Evolutionary conservation across 2,797 vertebrate species (phyloP).

Genomic region (Buphagus erythrorhynchus): DNA sequence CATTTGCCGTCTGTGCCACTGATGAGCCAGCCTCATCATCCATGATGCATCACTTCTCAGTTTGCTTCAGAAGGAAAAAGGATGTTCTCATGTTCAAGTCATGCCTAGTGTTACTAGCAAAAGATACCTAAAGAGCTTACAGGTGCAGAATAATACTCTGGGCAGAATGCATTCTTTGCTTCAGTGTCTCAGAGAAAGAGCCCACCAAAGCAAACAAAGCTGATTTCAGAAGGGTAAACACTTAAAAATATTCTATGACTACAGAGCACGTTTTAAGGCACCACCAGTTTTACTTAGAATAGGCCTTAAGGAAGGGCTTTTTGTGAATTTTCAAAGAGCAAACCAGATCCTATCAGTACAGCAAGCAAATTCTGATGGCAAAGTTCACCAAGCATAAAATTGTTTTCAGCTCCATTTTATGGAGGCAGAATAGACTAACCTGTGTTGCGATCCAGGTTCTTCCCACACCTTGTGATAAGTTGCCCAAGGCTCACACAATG

Average conservation of each 20-base stretch:
- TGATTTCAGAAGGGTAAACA: background rate
- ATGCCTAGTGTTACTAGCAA: background rate
- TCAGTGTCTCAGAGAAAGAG: background rate
- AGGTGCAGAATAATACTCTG: background rate
- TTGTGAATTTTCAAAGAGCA: background rate
- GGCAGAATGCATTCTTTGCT: background rate
- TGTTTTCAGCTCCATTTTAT: background rate
- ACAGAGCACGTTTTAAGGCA: background rate
- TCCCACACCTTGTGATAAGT: background rate
- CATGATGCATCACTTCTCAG: background rate
- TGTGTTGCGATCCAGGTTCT: background rate
- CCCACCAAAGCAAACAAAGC: background rate
- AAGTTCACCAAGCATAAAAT: conserved; percentile 1
- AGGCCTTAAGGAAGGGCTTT: background rate
- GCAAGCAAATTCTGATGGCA: background rate
- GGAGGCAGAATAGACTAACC: background rate
- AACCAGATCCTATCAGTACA: background rate
- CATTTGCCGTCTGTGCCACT: background rate
- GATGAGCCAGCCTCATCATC: background rate
- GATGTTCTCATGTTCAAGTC: background rate
- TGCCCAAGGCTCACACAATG: background rate
- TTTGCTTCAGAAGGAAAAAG: background rate
- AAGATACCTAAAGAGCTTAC: background rate
- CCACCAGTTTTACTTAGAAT: background rate
- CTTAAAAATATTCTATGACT: background rate